These are phyloP conservation scores for Sardina pilchardus DNA, from an alignment of 2,113 vertebrate species.

Conservation along the genomic window DNA sequence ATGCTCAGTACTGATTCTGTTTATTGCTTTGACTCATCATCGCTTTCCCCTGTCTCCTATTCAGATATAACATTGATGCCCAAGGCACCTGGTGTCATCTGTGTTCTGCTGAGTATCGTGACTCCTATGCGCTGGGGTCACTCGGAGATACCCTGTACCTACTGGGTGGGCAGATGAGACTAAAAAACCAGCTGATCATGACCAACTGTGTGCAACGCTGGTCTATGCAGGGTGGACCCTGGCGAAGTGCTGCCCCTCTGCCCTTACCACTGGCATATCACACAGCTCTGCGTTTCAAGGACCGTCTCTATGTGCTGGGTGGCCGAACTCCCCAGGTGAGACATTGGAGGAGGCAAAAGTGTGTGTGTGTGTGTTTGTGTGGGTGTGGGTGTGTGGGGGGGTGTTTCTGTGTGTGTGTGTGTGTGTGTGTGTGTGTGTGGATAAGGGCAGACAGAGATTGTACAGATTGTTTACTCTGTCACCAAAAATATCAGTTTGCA, in stretches of 20 bases:
- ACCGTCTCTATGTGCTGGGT: constrained; percentile 86
- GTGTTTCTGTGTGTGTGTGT: not conserved
- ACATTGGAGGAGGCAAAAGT: not conserved
- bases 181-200: constrained; percentile 87
- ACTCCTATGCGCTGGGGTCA: constrained; percentile 85
- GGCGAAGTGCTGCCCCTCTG: constrained; percentile 83
- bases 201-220: constrained; percentile 91
- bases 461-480: not conserved
- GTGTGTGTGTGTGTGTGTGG: not conserved
- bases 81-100: constrained; percentile 89
- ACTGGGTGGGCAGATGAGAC: constrained; percentile 92
- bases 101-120: constrained; percentile 84
- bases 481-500: not conserved
- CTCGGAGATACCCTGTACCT: constrained; percentile 82
- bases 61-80: constrained; percentile 84
- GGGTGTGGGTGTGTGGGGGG: not conserved
- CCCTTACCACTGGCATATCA: constrained; percentile 88
- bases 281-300: constrained; percentile 76
- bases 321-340: constrained; percentile 94
- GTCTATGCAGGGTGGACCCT: constrained; percentile 80
- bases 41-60: constrained; percentile 19
- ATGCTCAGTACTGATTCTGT: not conserved
- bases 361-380: not conserved
- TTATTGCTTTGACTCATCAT: not conserved
- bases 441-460: not conserved